Evolutionary conservation across 2,797 vertebrate genomes (phyloP).

Genomic region (Alauda arvensis): DNA sequence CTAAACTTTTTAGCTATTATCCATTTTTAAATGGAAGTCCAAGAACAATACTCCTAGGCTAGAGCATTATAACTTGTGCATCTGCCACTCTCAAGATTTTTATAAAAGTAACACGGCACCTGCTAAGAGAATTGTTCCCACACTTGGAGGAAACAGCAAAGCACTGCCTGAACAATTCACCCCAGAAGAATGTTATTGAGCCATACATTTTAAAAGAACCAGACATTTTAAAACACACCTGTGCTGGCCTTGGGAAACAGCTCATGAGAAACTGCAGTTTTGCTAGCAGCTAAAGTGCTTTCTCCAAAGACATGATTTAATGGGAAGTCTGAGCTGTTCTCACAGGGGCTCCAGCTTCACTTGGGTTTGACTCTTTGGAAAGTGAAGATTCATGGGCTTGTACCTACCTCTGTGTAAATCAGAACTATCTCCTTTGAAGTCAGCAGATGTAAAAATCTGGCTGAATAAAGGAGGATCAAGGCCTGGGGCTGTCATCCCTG

Average conservation of each 20-base stretch:
- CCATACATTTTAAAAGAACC: constrained; percentile 14
- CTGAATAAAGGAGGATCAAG: constrained; percentile 10
- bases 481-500: neutral
- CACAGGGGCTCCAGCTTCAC: constrained; percentile 5
- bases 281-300: neutral
- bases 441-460: neutral
- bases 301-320: constrained; percentile 34
- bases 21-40: neutral
- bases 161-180: neutral
- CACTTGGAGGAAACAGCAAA: constrained; percentile 1
- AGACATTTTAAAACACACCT: constrained; percentile 25
- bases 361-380: constrained; percentile 22
- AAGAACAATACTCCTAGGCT: neutral
- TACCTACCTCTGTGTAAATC: constrained; percentile 32
- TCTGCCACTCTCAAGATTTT: neutral
- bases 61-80: neutral
- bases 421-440: constrained; percentile 41
- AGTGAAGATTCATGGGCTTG: constrained; percentile 23
- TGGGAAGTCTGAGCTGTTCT: constrained; percentile 5
- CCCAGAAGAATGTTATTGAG: constrained; percentile 22
- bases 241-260: constrained; percentile 25
- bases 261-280: neutral
- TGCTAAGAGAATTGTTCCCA: constrained; percentile 7
- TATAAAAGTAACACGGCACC: neutral
- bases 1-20: neutral